Conservation (phyloP, 2,888 invertebrate genomes). For the Cheilosia vernalis region DNA sequence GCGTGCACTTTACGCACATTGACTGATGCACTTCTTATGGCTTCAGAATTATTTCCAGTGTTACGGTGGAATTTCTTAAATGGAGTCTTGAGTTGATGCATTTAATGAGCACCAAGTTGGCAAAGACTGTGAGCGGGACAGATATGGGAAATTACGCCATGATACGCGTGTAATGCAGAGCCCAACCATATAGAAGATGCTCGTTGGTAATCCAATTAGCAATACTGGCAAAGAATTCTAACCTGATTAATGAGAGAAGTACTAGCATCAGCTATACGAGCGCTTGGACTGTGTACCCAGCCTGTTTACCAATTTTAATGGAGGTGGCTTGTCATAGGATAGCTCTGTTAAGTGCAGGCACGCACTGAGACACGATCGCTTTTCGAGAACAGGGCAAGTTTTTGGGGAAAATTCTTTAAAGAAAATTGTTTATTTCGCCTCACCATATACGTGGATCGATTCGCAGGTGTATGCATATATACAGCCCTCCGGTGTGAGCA, state of each 20-base stretch:
- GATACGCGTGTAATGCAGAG: background rate
- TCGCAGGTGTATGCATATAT: too few species aligned
- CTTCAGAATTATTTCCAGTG: slow-evolving; percentile 1
- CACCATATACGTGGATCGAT: too few species aligned
- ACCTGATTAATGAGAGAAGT: slow-evolving; percentile 11
- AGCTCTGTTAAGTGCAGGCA: too few species aligned
- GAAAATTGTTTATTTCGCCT: too few species aligned
- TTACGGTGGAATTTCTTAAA: slow-evolving; percentile 41
- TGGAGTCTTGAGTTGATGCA: slow-evolving; percentile 55
- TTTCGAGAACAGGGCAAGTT: too few species aligned
- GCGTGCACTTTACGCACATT: background rate
- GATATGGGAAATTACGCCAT: slow-evolving; percentile 27
- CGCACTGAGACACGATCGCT: too few species aligned
- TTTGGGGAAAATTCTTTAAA: too few species aligned
- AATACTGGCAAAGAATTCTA: background rate
- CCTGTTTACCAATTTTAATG: background rate
- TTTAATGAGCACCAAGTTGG: slow-evolving; percentile 51
- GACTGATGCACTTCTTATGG: slow-evolving; percentile 13
- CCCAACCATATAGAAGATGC: slow-evolving; percentile 5
- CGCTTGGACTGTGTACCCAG: too few species aligned
- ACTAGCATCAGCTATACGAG: slow-evolving; percentile 2
- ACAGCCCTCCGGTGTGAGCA: too few species aligned
- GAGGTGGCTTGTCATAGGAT: too few species aligned
- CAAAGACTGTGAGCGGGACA: slow-evolving; percentile 12
- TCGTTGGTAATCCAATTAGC: slow-evolving; percentile 7